These are phyloP conservation scores for Autographa pulchrina DNA, from an alignment of 2,888 invertebrate genomes.

Conservation along the genomic window DNA sequence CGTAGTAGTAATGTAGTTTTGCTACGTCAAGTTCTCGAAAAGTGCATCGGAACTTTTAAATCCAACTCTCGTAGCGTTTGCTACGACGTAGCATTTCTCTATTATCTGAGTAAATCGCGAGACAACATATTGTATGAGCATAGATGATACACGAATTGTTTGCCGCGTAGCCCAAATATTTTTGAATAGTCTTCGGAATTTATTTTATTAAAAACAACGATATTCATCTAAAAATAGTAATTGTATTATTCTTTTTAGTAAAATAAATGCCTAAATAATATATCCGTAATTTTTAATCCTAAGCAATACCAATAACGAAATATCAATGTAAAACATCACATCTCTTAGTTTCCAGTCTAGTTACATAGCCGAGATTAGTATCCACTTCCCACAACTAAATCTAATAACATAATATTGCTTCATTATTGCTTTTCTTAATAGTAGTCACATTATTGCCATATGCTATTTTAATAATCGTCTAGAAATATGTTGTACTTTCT, in stretches of 20 bases:
- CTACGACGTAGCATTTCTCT: slow-evolving; percentile 46
- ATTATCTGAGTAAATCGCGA: slow-evolving; percentile 17
- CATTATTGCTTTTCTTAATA: slow-evolving; percentile 74
- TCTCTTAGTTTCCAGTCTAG: slow-evolving; percentile 82
- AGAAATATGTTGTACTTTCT: slow-evolving; percentile 39
- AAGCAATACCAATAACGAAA: slow-evolving; percentile 69
- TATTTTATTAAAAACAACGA: slow-evolving; percentile 50
- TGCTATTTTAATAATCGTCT: slow-evolving; percentile 49
- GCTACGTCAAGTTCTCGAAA: slow-evolving; percentile 25
- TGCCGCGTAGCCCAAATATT: slow-evolving; percentile 13
- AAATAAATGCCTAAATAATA: slow-evolving; percentile 37
- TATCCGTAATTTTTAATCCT: slow-evolving; percentile 57
- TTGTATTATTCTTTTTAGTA: slow-evolving; percentile 38
- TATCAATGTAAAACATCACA: slow-evolving; percentile 69
- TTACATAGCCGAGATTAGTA: slow-evolving; percentile 71
- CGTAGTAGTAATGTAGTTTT: slow-evolving; percentile 36
- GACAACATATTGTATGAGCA: slow-evolving; percentile 21
- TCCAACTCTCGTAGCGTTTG: slow-evolving; percentile 43
- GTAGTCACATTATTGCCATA: slow-evolving; percentile 64
- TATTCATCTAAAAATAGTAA: slow-evolving; percentile 57
- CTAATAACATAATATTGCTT: slow-evolving; percentile 75
- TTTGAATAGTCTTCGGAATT: slow-evolving; percentile 38
- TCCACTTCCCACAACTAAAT: slow-evolving; percentile 68
- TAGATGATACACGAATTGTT: slow-evolving; percentile 6
- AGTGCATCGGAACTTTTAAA: slow-evolving; percentile 32